Evolutionary conservation across 2,888 invertebrate species (phyloP).

Genomic region (Timema cristinae): DNA sequence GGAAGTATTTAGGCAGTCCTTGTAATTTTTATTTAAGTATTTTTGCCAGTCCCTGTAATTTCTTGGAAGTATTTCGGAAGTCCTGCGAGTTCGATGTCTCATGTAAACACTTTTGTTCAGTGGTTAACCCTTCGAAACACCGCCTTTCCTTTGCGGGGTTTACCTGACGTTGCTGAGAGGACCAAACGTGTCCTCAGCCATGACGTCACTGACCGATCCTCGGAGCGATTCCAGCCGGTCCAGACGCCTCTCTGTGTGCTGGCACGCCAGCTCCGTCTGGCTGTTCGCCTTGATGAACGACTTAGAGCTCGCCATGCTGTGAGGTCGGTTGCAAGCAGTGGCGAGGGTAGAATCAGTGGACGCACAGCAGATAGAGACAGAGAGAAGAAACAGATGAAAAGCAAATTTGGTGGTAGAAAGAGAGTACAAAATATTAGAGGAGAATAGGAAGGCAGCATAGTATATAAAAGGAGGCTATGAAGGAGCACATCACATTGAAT

Average conservation of each 20-base stretch:
- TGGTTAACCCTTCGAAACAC: not conserved
- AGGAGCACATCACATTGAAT: too few species aligned
- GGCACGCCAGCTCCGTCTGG: conserved; percentile 65
- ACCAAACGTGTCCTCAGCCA: conserved; percentile 80
- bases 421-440: not conserved
- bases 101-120: not conserved
- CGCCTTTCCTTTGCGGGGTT: conserved; percentile 21
- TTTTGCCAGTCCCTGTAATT: too few species aligned
- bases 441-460: not conserved
- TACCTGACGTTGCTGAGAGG: conserved; percentile 88
- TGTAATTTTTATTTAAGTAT: too few species aligned
- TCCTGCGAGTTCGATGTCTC: not conserved
- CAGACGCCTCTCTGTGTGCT: conserved; percentile 52
- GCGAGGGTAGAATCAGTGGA: not conserved
- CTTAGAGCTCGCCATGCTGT: conserved; percentile 70
- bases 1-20: too few species aligned
- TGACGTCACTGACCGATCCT: conserved; percentile 71
- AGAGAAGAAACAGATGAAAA: not conserved
- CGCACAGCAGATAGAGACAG: not conserved
- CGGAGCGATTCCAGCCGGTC: conserved; percentile 64
- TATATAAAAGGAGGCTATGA: too few species aligned
- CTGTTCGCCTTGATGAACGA: conserved; percentile 90
- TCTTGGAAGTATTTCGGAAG: too few species aligned
- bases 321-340: conserved; percentile 18
- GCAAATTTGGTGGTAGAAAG: not conserved